Evolutionary conservation across 1,140 invertebrate genomes (phyloP).

Genomic region (Papilio xuthus): DNA sequence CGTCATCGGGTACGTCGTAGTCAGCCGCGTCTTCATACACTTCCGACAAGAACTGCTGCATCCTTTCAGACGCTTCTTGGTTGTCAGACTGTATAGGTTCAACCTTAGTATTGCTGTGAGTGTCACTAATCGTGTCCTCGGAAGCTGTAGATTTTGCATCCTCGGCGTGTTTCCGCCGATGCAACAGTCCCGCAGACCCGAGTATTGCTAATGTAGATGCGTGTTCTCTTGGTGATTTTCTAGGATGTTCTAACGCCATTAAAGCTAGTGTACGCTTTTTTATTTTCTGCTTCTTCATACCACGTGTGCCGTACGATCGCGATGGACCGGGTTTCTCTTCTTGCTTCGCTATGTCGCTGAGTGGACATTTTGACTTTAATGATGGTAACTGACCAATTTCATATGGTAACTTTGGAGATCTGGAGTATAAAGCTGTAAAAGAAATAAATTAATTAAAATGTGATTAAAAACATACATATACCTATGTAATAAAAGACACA

Average conservation of each 20-base stretch:
- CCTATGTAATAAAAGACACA: slow-evolving; percentile 36
- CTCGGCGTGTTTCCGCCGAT: slow-evolving; percentile 79
- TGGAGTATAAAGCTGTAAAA: slow-evolving; percentile 77
- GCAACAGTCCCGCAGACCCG: slow-evolving; percentile 83
- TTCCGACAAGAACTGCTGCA: slow-evolving; percentile 74
- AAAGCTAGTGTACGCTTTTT: slow-evolving; percentile 63
- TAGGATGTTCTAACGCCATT: slow-evolving; percentile 82
- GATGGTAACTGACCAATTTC: slow-evolving; percentile 86
- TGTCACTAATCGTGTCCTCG: slow-evolving; percentile 75
- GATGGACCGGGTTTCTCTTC: slow-evolving; percentile 71
- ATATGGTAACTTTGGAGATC: slow-evolving; percentile 88
- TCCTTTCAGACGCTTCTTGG: slow-evolving; percentile 69
- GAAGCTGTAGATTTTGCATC: slow-evolving; percentile 77
- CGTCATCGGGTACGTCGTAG: slow-evolving; percentile 69
- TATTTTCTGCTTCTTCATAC: slow-evolving; percentile 73
- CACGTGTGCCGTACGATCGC: slow-evolving; percentile 73
- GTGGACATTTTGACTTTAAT: slow-evolving; percentile 81
- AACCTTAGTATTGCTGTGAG: slow-evolving; percentile 61
- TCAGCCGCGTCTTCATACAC: slow-evolving; percentile 76
- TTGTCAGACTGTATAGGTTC: slow-evolving; percentile 64
- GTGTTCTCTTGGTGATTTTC: slow-evolving; percentile 93
- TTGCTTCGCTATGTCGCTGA: slow-evolving; percentile 67
- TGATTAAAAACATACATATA: slow-evolving; percentile 5
- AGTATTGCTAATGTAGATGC: slow-evolving; percentile 92
- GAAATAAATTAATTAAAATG: slow-evolving; percentile 39